Evolutionary conservation across 2,888 invertebrate genomes (phyloP), one percentile per base, ranked within the genome.

Genomic region (Melinaea menophilus): DNA sequence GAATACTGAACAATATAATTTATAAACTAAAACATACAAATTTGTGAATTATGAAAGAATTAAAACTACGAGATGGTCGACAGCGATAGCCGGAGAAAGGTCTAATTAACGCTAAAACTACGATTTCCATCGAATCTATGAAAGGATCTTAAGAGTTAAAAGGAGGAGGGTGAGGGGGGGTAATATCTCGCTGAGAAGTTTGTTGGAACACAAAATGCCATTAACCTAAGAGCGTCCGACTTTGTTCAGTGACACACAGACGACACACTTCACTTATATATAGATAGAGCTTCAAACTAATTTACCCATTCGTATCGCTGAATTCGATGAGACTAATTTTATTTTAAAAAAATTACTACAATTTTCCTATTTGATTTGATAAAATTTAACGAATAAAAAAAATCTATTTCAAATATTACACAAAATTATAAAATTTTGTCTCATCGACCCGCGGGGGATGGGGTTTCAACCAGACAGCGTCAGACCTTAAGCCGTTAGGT

Each of bases 131-230:
- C 67, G 62, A 63, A 66, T 57, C 61, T 66, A 66, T 71, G 73
- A 65, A 69, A 73, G 73, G 68, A 68, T 67, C 65, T 73, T 72
- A 67, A 66, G 68, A 66, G 64, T 59, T 67, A 65, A 66, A 67
- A 65, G 62, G 65, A 63, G 66, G 68, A 70, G 69, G 69, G 68
- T 70, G 71, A 22, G 22, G 22, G 22, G 22, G 22, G 22, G 22
- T 22, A 70, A 66, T 71, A 74, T 86, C 89, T 87, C 90, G 89
- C 90, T 86, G 85, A 83, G 74, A 76, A 79, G 84, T 89, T 88
- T 88, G 88, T 88, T 87, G 80, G 78, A 75, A 87, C 88, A 88
- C 82, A 87, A 73, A 75, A 85, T 84, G 85, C 73, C 74, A 85
- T 85, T 87, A 89, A 85, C 81, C 88, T 89, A 88, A 79, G 71